Conservation (phyloP, 2,797 vertebrate species). For the Fistularia commersonii region DNA sequence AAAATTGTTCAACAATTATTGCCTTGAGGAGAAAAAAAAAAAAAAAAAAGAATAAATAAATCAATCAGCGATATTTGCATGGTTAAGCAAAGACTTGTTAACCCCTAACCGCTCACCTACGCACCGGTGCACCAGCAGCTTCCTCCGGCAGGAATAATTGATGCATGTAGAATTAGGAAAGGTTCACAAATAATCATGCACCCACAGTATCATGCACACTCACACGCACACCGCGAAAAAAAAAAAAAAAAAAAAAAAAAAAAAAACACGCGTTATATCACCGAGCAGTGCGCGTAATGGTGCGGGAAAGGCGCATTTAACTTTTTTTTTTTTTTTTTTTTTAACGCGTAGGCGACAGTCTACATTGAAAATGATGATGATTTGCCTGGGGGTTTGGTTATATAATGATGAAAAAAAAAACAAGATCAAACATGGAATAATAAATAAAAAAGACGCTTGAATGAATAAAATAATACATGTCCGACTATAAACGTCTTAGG, state of each 20-base stretch:
- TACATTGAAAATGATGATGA: too few species aligned
- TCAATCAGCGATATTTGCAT: neutral
- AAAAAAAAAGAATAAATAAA: conserved; percentile 7
- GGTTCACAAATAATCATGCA: neutral
- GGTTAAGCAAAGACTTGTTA: conserved; percentile 31
- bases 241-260: neutral
- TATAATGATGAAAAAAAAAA: too few species aligned
- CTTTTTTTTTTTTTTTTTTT: too few species aligned
- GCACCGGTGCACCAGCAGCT: conserved; percentile 20
- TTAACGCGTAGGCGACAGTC: too few species aligned
- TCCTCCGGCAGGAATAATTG: conserved; percentile 16
- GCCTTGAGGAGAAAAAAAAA: neutral
- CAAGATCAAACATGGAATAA: too few species aligned
- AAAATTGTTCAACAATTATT: neutral
- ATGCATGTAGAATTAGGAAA: conserved; percentile 6
- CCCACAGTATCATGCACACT: neutral
- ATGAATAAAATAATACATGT: too few species aligned
- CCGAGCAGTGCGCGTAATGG: too few species aligned
- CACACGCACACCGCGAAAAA: too few species aligned
- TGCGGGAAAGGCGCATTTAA: too few species aligned
- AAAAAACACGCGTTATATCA: too few species aligned
- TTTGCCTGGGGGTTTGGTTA: too few species aligned
- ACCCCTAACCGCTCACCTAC: conserved; percentile 24
- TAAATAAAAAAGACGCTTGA: too few species aligned
- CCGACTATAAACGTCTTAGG: neutral